Conservation (phyloP, 2,113 vertebrate genomes). For the Zapus hudsonius region DNA sequence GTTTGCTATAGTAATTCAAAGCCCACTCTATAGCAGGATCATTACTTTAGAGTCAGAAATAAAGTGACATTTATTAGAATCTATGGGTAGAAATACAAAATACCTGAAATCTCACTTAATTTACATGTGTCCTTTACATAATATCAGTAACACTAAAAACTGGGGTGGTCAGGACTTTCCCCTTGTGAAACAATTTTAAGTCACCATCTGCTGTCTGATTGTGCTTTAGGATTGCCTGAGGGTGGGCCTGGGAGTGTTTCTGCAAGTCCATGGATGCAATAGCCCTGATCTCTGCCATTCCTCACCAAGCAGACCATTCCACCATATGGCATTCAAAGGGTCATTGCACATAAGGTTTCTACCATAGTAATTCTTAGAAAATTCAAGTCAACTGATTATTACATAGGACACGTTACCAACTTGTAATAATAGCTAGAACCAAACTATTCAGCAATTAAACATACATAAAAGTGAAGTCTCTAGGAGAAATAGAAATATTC, state of each 20-base stretch:
- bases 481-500: neutral
- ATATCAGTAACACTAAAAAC: neutral
- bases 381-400: neutral
- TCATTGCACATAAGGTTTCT: neutral
- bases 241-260: neutral
- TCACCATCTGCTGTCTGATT: neutral
- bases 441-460: neutral
- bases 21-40: neutral
- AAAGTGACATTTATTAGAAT: neutral
- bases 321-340: neutral
- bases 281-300: neutral
- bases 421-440: neutral
- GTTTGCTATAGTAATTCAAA: neutral
- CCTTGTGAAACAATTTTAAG: neutral
- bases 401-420: neutral
- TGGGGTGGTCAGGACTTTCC: neutral
- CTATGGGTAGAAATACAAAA: neutral
- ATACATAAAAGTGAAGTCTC: neutral
- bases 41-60: conserved; percentile 13
- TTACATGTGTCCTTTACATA: neutral
- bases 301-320: neutral
- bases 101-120: neutral
- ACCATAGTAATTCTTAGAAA: neutral
- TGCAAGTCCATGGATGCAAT: neutral
- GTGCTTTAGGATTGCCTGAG: neutral